Conservation (phyloP, 2,797 vertebrate species). For the Champsocephalus gunnari region DNA sequence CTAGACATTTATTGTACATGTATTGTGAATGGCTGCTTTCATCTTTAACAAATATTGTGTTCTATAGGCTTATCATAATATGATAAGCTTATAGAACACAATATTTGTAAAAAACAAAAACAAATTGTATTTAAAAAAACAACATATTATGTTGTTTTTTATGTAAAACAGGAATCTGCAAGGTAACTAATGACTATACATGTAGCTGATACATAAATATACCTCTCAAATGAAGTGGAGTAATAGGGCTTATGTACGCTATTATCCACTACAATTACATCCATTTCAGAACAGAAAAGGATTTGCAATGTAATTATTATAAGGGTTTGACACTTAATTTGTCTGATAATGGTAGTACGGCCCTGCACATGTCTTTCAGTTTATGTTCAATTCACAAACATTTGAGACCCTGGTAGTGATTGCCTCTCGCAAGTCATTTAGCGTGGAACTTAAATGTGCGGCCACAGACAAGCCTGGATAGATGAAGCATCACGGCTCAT, state of each 20-base stretch:
- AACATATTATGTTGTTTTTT: neutral
- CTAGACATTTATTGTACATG: neutral
- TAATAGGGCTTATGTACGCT: no score
- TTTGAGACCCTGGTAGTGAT: conserved; percentile 23
- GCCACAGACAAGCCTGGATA: conserved; percentile 29
- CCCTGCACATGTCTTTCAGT: neutral
- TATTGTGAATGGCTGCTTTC: neutral
- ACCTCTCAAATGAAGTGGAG: neutral
- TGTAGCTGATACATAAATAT: neutral
- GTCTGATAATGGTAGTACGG: neutral
- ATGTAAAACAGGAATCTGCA: neutral
- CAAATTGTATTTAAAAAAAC: no score
- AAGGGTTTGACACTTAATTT: neutral
- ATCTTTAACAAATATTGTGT: neutral
- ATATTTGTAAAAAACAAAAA: no score
- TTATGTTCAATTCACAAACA: conserved; percentile 13
- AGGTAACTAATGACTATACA: neutral
- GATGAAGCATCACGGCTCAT: conserved; percentile 47
- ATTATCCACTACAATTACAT: neutral
- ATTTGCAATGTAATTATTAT: neutral
- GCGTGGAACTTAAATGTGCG: conserved; percentile 22
- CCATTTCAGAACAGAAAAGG: neutral
- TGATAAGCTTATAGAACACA: no score
- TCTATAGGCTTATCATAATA: neutral
- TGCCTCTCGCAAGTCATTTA: conserved; percentile 37